phyloP scores from a whole-genome alignment of 2,888 invertebrate species.

The Macropis europaea region DNA sequence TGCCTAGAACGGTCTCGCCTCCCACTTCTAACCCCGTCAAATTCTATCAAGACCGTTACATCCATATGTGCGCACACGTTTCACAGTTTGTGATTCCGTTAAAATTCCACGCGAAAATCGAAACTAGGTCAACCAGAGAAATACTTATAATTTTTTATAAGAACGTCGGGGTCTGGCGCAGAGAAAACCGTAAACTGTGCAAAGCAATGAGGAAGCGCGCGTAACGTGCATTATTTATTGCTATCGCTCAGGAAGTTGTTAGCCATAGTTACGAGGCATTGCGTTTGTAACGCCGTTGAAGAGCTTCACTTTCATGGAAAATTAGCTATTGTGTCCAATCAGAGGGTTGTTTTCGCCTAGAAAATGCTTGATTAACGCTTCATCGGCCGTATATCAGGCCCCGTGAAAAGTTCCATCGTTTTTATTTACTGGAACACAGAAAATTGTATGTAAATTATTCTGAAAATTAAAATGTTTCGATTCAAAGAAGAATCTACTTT shows the following conservation, averaged over 20 bases:
- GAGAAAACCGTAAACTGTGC: constrained; percentile 10
- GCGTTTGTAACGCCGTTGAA: constrained; percentile 12
- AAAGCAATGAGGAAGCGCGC: constrained; percentile 45
- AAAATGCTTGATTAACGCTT: constrained; percentile 9
- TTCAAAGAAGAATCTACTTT: too few species aligned
- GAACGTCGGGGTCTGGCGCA: not conserved
- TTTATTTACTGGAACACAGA: too few species aligned
- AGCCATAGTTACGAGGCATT: constrained; percentile 39
- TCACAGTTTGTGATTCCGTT: too few species aligned
- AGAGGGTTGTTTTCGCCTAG: not conserved
- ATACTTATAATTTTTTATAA: not conserved
- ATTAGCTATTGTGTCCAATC: not conserved
- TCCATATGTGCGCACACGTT: too few species aligned
- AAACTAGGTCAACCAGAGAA: not conserved
- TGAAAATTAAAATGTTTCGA: too few species aligned
- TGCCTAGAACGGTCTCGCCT: too few species aligned
- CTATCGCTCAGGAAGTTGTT: constrained; percentile 51
- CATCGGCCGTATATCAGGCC: too few species aligned
- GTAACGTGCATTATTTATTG: constrained; percentile 48
- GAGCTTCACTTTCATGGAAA: constrained; percentile 9
- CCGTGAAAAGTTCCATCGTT: too few species aligned
- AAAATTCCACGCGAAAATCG: not conserved
- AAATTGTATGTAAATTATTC: too few species aligned
- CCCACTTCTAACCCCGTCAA: too few species aligned
- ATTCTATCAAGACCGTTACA: too few species aligned